phyloP scores from a whole-genome alignment of 2,113 vertebrate genomes.

The Chlamydotis undulata region DNA sequence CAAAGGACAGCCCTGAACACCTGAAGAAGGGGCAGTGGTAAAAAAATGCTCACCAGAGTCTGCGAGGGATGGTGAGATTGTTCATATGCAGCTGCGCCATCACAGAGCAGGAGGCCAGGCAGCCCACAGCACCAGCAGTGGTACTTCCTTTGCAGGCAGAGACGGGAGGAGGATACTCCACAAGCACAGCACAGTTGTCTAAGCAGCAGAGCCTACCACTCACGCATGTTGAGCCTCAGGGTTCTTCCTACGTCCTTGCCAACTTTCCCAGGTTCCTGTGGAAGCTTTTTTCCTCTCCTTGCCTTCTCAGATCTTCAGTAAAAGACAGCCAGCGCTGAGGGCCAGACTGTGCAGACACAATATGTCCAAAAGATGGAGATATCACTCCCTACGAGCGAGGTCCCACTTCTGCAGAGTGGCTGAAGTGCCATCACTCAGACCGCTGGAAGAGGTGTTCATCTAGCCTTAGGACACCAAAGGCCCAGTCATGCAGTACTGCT shows the following conservation, averaged over 20 bases:
- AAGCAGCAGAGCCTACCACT: neutral
- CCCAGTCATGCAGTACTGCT: neutral
- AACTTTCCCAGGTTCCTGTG: neutral
- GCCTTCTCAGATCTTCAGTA: neutral
- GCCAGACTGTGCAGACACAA: neutral
- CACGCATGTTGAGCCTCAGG: neutral
- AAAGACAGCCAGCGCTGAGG: neutral
- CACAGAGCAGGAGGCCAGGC: neutral
- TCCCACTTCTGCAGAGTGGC: neutral
- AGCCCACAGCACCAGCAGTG: neutral
- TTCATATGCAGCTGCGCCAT: neutral
- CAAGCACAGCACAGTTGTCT: neutral
- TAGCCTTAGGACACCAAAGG: neutral
- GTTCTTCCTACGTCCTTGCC: neutral
- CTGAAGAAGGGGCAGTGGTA: neutral
- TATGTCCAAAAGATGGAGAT: neutral
- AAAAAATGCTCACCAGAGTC: neutral
- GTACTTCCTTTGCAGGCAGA: neutral
- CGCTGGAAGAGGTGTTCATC: neutral
- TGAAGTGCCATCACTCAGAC: neutral
- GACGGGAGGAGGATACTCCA: neutral
- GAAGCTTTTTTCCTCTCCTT: neutral
- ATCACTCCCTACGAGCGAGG: neutral
- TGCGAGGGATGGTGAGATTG: neutral
- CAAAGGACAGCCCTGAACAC: neutral